Evolutionary conservation across 2,888 invertebrate genomes (phyloP), one percentile per base, ranked within the genome.

Genomic region (Luffia ferchaultella): DNA sequence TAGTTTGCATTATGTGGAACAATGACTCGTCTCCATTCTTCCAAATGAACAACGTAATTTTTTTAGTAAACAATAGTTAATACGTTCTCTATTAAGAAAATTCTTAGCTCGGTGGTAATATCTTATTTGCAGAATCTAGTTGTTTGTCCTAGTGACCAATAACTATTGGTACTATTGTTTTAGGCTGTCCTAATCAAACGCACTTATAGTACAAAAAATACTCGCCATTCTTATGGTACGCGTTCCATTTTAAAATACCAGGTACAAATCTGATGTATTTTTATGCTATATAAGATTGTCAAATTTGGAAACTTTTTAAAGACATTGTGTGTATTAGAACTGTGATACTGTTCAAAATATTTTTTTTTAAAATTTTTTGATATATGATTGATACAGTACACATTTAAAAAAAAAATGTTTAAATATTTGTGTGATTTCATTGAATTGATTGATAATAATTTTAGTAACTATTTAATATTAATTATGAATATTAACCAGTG

Each of bases 171-270:
- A n/a, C n/a, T n/a, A n/a, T n/a, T n/a, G n/a, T n/a, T n/a, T n/a
- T n/a, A n/a, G n/a, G n/a, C n/a, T n/a, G n/a, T n/a, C n/a, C 73
- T 67, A 63, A 67, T 63, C 58, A 63, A 59, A 58, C 66, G 76
- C 82, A 79, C 79, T 62, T 60, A 68, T 59, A 80, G 82, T 79
- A 82, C 80, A 80, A 77, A 30, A 30, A 76, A 58, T 61, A 61
- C 5, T 59, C 58, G 62, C 62, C 65, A 64, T 67, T 65, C 62
- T 60, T 60, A 63, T 61, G 64, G 68, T 68, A 30, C 70, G 70
- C 72, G 67, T 75, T 73, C 70, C 72, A 65, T 69, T 66, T 68
- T 67, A 30, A n/a, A 65, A 67, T 65, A 65, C 64, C 67, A 63
- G 62, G 60, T 61, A 58, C 57, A 58, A 56, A 30, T 30, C 30